Evolutionary conservation across 2,113 vertebrate genomes (phyloP), one percentile per base, ranked within the genome.

Genomic region (Rhagologus leucostigma): DNA sequence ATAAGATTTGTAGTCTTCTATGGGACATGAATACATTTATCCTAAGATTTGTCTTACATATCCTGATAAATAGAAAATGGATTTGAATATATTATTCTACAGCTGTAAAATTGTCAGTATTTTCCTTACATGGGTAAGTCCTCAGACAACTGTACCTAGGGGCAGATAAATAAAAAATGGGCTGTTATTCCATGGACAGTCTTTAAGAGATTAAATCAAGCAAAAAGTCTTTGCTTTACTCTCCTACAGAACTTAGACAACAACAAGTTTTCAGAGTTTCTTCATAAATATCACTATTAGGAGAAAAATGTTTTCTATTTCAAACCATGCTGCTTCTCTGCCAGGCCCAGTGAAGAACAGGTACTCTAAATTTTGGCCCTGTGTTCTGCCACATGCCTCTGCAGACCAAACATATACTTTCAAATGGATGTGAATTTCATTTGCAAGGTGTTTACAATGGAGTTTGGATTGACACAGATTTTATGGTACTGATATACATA

Each of bases 21-120:
- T 33, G 27, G 37, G 9, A 55, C 1, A 0, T 37, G 8, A 47
- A 63, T 18, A 32, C 0, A 27, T 74, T 74, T 67, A 16, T 50
- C n/a, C 18, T 35, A 44, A 42, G 5, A 23, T 80, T 89, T 50
- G 4, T 49, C 32, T 35, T 65, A 15, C 2, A 6, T 39, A 17
- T 35, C 29, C 9, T 60, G 21, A 52, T 50, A 60, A 79, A 71
- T 9, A 37, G 41, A 78, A 73, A 62, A n/a, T 52, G 1, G 4
- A 26, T 86, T 81, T 63, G 5, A 69, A 39, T 46, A 20, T 44
- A 18, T 52, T 49, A n/a, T 56, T 90, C 6, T 33, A 64, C 6
- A 71, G 20, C 24, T 56, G 5, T 47, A 53, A 79, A 83, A 3
- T 22, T 64, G 26, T 32, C 27, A 11, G 6, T 26, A 29, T 76